These are phyloP conservation scores for Gavia stellata DNA, from an alignment of 2,113 vertebrate species.

Conservation along the genomic window DNA sequence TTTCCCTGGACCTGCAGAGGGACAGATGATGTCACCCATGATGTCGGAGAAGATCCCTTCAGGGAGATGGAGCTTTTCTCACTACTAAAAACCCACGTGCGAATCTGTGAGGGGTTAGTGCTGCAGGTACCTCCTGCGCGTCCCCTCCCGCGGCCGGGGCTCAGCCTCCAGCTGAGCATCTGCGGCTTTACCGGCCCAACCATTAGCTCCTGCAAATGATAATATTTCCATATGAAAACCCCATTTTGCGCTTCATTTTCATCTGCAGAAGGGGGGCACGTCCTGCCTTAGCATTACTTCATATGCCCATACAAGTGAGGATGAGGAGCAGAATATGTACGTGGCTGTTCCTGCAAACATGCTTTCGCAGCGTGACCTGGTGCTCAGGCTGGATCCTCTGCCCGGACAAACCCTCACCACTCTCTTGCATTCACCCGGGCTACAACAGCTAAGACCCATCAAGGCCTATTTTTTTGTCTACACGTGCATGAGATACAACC, in stretches of 20 bases:
- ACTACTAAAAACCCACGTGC: not conserved
- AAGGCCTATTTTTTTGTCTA: not conserved
- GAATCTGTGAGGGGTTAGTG: rapidly evolving
- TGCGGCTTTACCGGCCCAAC: not conserved
- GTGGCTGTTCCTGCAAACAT: not conserved
- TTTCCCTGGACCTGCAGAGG: not conserved
- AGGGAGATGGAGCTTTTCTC: not conserved
- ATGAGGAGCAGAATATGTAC: not conserved
- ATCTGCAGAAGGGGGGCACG: not conserved
- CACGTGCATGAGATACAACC: not conserved
- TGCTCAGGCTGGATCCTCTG: not conserved
- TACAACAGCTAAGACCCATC: not conserved
- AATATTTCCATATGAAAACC: rapidly evolving
- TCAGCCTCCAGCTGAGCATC: not conserved
- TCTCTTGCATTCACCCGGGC: too few relatives aligned
- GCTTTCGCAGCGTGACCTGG: not conserved
- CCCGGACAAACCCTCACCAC: too few relatives aligned
- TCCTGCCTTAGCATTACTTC: too few relatives aligned
- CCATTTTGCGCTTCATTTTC: not conserved
- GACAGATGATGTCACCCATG: too few relatives aligned
- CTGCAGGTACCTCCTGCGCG: too few relatives aligned
- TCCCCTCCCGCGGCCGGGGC: not conserved
- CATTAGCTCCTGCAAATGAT: not conserved
- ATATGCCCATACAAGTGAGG: not conserved
- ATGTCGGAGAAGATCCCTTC: not conserved